Evolutionary conservation across 2,888 invertebrate species (phyloP).

Genomic region (Coecobrya sp.): DNA sequence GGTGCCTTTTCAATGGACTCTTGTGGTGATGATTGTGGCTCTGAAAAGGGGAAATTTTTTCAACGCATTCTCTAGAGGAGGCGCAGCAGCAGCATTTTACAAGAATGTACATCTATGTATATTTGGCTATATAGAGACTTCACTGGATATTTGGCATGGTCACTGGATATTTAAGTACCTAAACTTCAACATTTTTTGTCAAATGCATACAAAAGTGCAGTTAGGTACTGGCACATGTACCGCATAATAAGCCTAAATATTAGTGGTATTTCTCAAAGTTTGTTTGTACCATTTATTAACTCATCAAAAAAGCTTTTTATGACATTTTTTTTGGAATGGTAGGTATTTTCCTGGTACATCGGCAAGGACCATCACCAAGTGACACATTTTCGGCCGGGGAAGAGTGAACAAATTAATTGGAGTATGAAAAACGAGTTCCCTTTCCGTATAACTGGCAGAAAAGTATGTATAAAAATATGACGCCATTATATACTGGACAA

Average conservation of each 20-base stretch:
- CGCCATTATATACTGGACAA: not conserved
- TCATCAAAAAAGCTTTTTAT: slow-evolving; percentile 12
- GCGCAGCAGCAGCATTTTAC: not conserved
- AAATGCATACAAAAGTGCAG: not conserved
- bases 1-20: slow-evolving; percentile 1
- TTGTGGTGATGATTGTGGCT: not conserved
- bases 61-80: not conserved
- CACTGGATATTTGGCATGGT: not conserved
- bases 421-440: slow-evolving; percentile 36
- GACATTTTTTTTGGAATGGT: not conserved
- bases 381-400: not conserved
- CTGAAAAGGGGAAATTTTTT: not conserved
- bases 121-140: not conserved
- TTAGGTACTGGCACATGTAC: not conserved
- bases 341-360: not conserved
- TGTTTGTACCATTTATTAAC: not conserved
- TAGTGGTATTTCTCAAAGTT: slow-evolving; percentile 8
- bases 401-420: slow-evolving; percentile 11
- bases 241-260: not conserved
- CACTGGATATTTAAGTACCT: not conserved
- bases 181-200: not conserved
- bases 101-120: not conserved
- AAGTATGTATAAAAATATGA: not conserved
- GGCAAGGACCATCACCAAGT: not conserved
- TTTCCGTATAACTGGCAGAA: not conserved